Evolutionary conservation across 2,888 invertebrate genomes (phyloP), one percentile per base, ranked within the genome.

Genomic region (Mallateleia sp.): DNA sequence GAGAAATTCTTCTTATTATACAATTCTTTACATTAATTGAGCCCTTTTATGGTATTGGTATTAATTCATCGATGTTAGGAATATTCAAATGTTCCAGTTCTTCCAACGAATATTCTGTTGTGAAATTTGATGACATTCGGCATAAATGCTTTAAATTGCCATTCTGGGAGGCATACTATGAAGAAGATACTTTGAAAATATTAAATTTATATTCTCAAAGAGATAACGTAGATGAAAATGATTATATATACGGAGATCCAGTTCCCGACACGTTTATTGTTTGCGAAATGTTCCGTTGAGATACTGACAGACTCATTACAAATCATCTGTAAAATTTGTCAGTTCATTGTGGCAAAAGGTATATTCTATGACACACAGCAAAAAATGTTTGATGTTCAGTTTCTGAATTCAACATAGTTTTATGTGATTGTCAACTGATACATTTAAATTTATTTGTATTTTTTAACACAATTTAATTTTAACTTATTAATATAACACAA

Each of bases 81-180:
- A 25, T 64, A 24, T 64, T 25, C 11, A 64, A 45, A 20, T 64
- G 64, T n/a, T 45, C 42, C 2, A 11, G 24, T 11, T 15, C 45
- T n/a, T 64, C 64, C 2, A 25, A 64, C 2, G 45, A 64, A 25
- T n/a, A 64, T 64, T 64, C 4, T 64, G 28, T 42, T 9, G 14
- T 56, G 8, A 32, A 7, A 34, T 42, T 54, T 8, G 38, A 38
- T 22, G 52, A 34, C 7, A 24, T 71, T 54, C 54, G 38, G 14
- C 24, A 52, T 25, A 71, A 71, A 42, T 3, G 71, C 2, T 71
- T 71, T n/a, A 32, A 56, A 38, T 56, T 71, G 71, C 71, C 71
- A 8, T 56, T 18, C 18, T 71, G 71, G 56, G 20, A 24, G 18
- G 20, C 38, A 11, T 2, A 52, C 9, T 52, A 52, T 52, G 4